Base-by-base conservation (phyloP, 2,113 vertebrate species). In the Stigmatopora nigra region DNA sequence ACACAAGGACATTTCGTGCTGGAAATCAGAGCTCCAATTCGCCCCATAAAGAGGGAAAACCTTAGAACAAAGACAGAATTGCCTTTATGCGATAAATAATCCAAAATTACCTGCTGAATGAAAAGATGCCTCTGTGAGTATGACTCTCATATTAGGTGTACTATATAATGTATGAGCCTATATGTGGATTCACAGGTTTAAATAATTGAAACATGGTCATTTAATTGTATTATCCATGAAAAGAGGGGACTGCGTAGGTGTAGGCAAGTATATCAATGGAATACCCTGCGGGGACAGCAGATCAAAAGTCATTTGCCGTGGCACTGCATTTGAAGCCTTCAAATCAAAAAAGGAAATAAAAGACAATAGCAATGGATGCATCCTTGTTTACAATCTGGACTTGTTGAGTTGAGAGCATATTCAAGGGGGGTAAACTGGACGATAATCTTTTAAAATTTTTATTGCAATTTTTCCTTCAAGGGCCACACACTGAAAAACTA, bases 131-230 rank as follows among this genome's bases (percentile, higher is more conserved):
- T 36, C 15, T n/a, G 31, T n/a, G 35, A 6, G 15, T 36, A 56
- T 56, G 59, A 76, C 47, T 10, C 56, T 52, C 61, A 53, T 47
- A 38, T 38, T 22, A 9, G 64, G 79, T 61, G 51, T 67, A 64
- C 31, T 80, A 80, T 73, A 71, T 57, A 22, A 63, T 68, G 68
- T 68, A 71, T 69, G 20, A 3, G 63, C 71, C 80, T 76, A 64
- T 65, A 67, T 61, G 70, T 72, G 63, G 51, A 78, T 76, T 84
- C n/a, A 10, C 25, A 82, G 84, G 82, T 82, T 84, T 85, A 80
- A 88, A 86, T 89, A 89, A 90, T 89, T 89, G 82, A 80, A 88
- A 84, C 89, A 80, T 82, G 73, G 56, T 59, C 80, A 80, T 81
- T 84, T 77, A 87, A 88, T 87, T 82, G 80, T 78, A 73, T 86